Evolutionary conservation across 2,113 vertebrate species (phyloP), one percentile per base, ranked within the genome.

Genomic region (Ctenodactylus gundi): DNA sequence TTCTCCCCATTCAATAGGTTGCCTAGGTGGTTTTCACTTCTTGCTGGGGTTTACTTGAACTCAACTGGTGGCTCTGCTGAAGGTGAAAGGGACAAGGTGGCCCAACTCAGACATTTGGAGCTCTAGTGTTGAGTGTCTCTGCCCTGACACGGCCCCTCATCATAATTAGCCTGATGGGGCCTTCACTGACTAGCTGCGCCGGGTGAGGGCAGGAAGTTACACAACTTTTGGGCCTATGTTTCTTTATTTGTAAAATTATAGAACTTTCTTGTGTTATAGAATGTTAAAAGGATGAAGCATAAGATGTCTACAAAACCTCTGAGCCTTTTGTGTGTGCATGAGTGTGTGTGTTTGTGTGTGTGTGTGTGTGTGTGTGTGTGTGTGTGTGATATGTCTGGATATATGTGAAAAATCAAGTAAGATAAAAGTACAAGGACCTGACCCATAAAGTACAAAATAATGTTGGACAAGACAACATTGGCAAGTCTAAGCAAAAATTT

Each of bases 401-500:
- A 10, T 64, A 34, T 51, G 34, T 49, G 23, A n/a, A 73, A 83
- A 87, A 58, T 90, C 64, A 57, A 44, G 41, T 51, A 36, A 85
- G n/a, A 87, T 21, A 75, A 55, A 85, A 44, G 4, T 64, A 3
- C 31, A 21, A 90, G 41, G 80, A 64, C 4, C 14, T 41, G 31
- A 27, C 83, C 76, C 68, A 11, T n/a, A 64, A 91, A 81, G 55
- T 46, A 36, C 34, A 78, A 49, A 68, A 51, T 46, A 55, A 62
- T 57, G 23, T 88, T 86, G 91, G 55, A 81, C 14, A 90, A 88
- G 62, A 70, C 34, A 36, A 39, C 72, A 65, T 46, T 73, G 88
- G 36, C 49, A 88, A 85, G 31, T 83, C 44, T 85, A 82, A 93
- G 73, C 31, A n/a, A 84, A 85, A 83, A 60, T 25, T 93, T 49